phyloP scores from a whole-genome alignment of 2,888 invertebrate species.

The Acleris laterana region DNA sequence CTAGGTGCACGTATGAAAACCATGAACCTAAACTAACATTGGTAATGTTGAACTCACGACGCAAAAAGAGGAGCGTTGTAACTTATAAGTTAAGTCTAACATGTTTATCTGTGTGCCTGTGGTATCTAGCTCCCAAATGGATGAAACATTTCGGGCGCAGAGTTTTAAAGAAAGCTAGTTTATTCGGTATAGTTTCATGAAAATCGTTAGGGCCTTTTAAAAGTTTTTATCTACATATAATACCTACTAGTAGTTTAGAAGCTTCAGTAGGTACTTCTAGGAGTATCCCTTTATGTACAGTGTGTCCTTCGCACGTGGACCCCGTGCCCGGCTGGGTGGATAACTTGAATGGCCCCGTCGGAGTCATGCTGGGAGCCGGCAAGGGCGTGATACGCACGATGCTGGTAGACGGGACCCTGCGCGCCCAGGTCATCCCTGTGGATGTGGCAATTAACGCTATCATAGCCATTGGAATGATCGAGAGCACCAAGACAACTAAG shows the following conservation, averaged over 20 bases:
- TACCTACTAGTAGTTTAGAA: background rate
- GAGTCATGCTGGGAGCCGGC: conserved; percentile 90
- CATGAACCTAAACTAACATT: no score
- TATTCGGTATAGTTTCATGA: no score
- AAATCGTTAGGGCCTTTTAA: no score
- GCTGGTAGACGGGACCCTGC: conserved; percentile 88
- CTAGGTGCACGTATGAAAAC: no score
- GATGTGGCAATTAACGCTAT: conserved; percentile 92
- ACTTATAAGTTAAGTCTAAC: no score
- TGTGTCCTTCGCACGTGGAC: conserved; percentile 82
- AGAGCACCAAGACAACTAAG: conserved; percentile 78
- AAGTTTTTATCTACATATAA: background rate
- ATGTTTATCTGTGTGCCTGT: no score
- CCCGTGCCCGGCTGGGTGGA: conserved; percentile 95
- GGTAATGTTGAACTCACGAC: no score
- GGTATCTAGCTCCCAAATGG: no score
- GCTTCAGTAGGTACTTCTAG: background rate
- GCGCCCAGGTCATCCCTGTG: conserved; percentile 90
- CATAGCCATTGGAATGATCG: conserved; percentile 88
- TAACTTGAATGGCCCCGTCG: conserved; percentile 94
- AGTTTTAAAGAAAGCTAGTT: no score
- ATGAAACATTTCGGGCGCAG: no score
- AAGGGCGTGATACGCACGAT: conserved; percentile 95
- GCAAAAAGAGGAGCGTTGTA: no score
- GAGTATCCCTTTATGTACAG: conserved; percentile 53